Evolutionary conservation across 2,888 invertebrate species (phyloP), one percentile per base, ranked within the genome.

Genomic region (Pycnomerus fuliginosus): DNA sequence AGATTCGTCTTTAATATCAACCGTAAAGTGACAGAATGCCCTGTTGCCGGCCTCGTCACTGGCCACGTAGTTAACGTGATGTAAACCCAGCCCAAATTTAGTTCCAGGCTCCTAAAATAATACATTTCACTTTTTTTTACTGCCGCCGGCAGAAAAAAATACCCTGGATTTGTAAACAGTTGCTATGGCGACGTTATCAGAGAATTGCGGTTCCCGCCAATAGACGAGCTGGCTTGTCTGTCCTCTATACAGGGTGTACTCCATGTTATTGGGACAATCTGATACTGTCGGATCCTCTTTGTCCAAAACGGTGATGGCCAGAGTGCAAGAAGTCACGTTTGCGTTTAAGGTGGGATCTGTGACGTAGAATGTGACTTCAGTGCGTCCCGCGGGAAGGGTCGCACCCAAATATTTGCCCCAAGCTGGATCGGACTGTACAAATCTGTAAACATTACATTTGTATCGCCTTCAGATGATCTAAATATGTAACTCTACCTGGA

Each of bases 201-300:
- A 71, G 56, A 85, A 84, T 25, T 72, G 68, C 1, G 85, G 84
- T 55, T 85, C 84, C 25, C 76, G 75, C 85, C 85, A 85, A 51
- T 74, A 73, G 28, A 84, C 75, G 25, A 76, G 72, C 15, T 79
- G 74, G 36, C 75, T 74, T 1, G 68, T 69, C 62, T 83, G 80
- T 27, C 79, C 76, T 8, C 73, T 71, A 29, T 71, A 68, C 33
- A 84, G 63, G 11, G 72, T 67, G 14, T 80, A 77, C 50, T 80
- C 79, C 56, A 84, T 79, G 3, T 82, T 79, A 27, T 74, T 68
- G 1, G 85, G 84, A 61, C 85, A 85, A 48, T 74, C 76, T 24
- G 67, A 68, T 15, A 81, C 75, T 38, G 67, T 69, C 1, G 83
- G 83, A 20, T 75, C 72, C 61, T 80, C 77, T n/a, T 73, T 70